Evolutionary conservation across 1,140 invertebrate species (phyloP).

Genomic region (Leptonema lineaticorne): DNA sequence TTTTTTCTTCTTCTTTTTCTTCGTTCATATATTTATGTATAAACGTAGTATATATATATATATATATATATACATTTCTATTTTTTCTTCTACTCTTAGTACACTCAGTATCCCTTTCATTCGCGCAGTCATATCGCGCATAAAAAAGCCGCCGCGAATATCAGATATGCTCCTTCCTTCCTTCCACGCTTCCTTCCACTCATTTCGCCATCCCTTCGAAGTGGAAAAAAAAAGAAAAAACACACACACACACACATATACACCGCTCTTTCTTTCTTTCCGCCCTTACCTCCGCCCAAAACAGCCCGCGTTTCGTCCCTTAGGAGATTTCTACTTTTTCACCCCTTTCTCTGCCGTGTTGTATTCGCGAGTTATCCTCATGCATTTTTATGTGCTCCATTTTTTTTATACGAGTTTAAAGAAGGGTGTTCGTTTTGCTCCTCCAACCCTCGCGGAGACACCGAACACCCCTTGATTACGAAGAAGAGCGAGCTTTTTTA

Average conservation of each 20-base stretch:
- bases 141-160: constrained; percentile 42
- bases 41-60: too few relatives aligned
- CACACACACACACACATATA: too few relatives aligned
- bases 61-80: too few relatives aligned
- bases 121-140: constrained; percentile 37
- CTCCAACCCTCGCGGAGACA: constrained; percentile 10
- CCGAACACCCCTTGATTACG: constrained; percentile 41
- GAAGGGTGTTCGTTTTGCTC: constrained; percentile 52
- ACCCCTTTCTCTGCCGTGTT: constrained; percentile 56
- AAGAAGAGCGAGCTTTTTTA: constrained; percentile 55
- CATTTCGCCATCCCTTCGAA: constrained; percentile 7
- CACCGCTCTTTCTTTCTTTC: constrained; percentile 34
- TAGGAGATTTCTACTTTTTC: constrained; percentile 40
- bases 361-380: constrained; percentile 55
- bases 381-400: constrained; percentile 62
- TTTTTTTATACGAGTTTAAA: constrained; percentile 60
- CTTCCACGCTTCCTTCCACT: constrained; percentile 27
- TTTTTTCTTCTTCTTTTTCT: background rate
- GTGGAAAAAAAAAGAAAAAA: too few relatives aligned
- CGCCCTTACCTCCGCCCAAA: constrained; percentile 16
- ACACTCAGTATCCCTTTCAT: constrained; percentile 36
- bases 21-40: background rate
- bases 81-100: constrained; percentile 18
- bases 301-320: constrained; percentile 4
- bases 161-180: constrained; percentile 38